Evolutionary conservation across 53 echinoderm and acorn worm genomes (phyloP).

Genomic region (Arbacia lixula): DNA sequence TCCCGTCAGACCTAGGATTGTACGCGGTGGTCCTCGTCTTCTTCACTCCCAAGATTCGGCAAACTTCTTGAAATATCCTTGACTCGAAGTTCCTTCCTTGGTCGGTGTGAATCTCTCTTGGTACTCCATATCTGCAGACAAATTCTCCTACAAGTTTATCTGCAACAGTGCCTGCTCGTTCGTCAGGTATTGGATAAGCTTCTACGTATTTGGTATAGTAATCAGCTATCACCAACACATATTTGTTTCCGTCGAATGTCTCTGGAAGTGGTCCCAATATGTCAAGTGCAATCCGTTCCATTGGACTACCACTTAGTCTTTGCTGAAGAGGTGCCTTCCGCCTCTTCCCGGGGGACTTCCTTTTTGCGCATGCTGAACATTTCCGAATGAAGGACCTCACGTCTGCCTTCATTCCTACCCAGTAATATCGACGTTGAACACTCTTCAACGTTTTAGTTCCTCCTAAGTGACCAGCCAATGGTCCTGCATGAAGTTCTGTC

Average conservation of each 20-base stretch:
- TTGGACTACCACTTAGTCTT: slow-evolving; percentile 23
- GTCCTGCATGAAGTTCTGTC: slow-evolving; percentile 54
- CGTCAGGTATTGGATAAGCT: no score
- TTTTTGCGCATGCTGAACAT: slow-evolving; percentile 28
- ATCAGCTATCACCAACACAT: not conserved
- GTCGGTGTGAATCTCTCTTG: slow-evolving; percentile 22
- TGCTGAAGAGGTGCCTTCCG: slow-evolving; percentile 38
- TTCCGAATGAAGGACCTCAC: slow-evolving; percentile 35
- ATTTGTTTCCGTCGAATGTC: slow-evolving; percentile 14
- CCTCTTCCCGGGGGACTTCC: slow-evolving; percentile 1
- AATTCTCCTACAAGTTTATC: slow-evolving; percentile 6
- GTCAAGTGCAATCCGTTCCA: slow-evolving; percentile 35
- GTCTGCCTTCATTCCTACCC: slow-evolving; percentile 62
- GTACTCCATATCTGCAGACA: slow-evolving; percentile 23
- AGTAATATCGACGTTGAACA: slow-evolving; percentile 50
- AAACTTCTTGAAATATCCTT: not conserved
- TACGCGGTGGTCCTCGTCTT: slow-evolving; percentile 32
- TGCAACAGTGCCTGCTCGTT: slow-evolving; percentile 3
- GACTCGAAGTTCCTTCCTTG: slow-evolving; percentile 31
- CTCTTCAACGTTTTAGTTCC: slow-evolving; percentile 56
- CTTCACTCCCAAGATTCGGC: slow-evolving; percentile 14
- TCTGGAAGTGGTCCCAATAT: slow-evolving; percentile 37
- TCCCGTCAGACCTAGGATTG: slow-evolving; percentile 27
- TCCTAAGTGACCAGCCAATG: slow-evolving; percentile 69
- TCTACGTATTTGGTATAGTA: no score